phyloP scores from a whole-genome alignment of 2,797 vertebrate genomes.

The Phoxinus dragarum region DNA sequence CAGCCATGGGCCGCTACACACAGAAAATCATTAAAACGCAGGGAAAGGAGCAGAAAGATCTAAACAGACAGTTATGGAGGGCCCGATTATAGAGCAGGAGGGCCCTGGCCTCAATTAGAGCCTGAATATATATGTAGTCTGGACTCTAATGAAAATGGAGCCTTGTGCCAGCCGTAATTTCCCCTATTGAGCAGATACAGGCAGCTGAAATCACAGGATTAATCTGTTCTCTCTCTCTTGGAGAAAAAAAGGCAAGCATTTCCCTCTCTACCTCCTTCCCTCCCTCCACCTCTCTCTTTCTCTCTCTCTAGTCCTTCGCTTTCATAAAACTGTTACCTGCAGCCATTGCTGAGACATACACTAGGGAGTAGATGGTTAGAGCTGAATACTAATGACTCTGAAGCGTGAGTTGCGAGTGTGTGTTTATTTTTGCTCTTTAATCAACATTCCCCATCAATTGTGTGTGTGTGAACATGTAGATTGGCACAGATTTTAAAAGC shows the following conservation, averaged over 20 bases:
- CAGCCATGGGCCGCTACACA: slow-evolving; percentile 49
- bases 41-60: slow-evolving; percentile 41
- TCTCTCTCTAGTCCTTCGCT: slow-evolving; percentile 34
- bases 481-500: slow-evolving; percentile 10
- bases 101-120: slow-evolving; percentile 79
- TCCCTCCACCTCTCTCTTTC: slow-evolving; percentile 9
- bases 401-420: slow-evolving; percentile 9
- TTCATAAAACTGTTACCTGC: slow-evolving; percentile 51
- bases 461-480: neutral
- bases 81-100: slow-evolving; percentile 78
- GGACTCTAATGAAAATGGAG: slow-evolving; percentile 78
- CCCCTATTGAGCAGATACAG: slow-evolving; percentile 47
- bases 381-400: slow-evolving; percentile 45
- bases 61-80: slow-evolving; percentile 79
- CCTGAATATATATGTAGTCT: slow-evolving; percentile 77
- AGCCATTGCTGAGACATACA: slow-evolving; percentile 49
- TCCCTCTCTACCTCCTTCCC: slow-evolving; percentile 44
- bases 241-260: slow-evolving; percentile 68
- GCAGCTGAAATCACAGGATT: slow-evolving; percentile 72
- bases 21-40: slow-evolving; percentile 54
- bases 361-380: slow-evolving; percentile 38
- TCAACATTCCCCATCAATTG: slow-evolving; percentile 29
- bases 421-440: slow-evolving; percentile 50
- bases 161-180: slow-evolving; percentile 70
- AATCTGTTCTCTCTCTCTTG: slow-evolving; percentile 74